phyloP scores from a whole-genome alignment of 1,140 invertebrate species.

The Magallana angulata region DNA sequence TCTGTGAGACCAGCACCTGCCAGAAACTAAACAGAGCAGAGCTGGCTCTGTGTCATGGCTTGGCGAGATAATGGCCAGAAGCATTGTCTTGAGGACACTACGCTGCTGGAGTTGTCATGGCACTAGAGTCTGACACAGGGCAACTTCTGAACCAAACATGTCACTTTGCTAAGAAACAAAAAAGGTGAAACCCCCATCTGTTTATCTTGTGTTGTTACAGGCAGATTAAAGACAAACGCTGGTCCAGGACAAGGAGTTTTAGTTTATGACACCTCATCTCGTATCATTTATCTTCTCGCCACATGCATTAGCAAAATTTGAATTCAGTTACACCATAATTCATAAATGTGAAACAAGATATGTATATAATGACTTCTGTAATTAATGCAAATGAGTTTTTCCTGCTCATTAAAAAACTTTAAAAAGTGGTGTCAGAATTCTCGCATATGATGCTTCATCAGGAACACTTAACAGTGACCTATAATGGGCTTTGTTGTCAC shows the following conservation, averaged over 20 bases:
- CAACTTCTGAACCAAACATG: conserved; percentile 26
- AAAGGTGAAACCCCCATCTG: conserved; percentile 23
- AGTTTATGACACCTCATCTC: conserved; percentile 18
- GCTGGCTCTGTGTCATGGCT: not conserved
- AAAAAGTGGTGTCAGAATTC: conserved; percentile 33
- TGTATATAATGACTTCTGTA: conserved; percentile 28
- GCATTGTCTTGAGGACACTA: not conserved
- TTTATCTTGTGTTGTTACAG: conserved; percentile 5
- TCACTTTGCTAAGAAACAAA: not conserved
- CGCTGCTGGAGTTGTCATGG: not conserved
- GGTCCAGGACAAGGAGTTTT: not conserved
- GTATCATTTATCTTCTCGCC: conserved; percentile 7
- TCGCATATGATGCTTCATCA: conserved; percentile 20
- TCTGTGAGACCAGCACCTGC: conserved; percentile 28
- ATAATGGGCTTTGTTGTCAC: conserved; percentile 17
- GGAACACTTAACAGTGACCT: conserved; percentile 26
- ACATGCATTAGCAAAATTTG: conserved; percentile 30
- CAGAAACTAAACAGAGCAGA: conserved; percentile 18
- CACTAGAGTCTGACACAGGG: not conserved
- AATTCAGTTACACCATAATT: conserved; percentile 32
- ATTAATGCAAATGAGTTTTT: conserved; percentile 37
- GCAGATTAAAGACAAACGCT: conserved; percentile 16
- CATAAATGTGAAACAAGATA: conserved; percentile 31
- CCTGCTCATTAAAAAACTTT: conserved; percentile 38
- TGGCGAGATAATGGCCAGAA: not conserved